Percentiles rank a stretch among this genome's conserved stretches.
These are phyloP conservation scores for Agriopis leucophaearia DNA, from an alignment of 2,888 invertebrate species.

Conservation along the genomic window DNA sequence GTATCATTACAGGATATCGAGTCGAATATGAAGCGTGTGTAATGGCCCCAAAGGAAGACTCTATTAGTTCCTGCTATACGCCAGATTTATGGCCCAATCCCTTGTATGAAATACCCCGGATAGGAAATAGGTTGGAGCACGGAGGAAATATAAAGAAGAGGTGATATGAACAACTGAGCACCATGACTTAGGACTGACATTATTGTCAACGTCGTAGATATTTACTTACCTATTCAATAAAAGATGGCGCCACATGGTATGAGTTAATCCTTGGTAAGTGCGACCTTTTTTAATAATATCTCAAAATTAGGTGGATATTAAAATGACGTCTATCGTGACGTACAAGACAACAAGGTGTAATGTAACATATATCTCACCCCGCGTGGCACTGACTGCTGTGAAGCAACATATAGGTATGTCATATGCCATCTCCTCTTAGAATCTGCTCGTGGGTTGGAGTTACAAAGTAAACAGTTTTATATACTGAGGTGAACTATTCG, in stretches of 20 bases:
- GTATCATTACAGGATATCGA: slow-evolving; percentile 43
- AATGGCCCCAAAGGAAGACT: slow-evolving; percentile 69
- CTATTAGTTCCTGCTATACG: slow-evolving; percentile 69
- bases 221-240: too few species aligned
- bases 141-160: slow-evolving; percentile 8
- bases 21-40: slow-evolving; percentile 58
- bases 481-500: slow-evolving; percentile 23
- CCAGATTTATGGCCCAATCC: slow-evolving; percentile 70
- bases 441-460: neutral
- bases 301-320: too few species aligned
- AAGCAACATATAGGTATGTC: too few species aligned
- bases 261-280: neutral
- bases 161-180: neutral
- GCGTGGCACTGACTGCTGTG: too few species aligned
- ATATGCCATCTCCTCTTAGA: neutral
- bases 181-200: neutral
- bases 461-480: slow-evolving; percentile 49
- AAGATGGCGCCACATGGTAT: neutral
- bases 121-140: slow-evolving; percentile 34
- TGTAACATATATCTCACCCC: too few species aligned
- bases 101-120: slow-evolving; percentile 57
- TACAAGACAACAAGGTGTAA: too few species aligned
- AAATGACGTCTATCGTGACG: too few species aligned
- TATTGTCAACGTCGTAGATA: neutral
- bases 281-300: neutral